These are phyloP conservation scores for Eupithecia exiguata DNA, from an alignment of 2,888 invertebrate species.

Conservation along the genomic window DNA sequence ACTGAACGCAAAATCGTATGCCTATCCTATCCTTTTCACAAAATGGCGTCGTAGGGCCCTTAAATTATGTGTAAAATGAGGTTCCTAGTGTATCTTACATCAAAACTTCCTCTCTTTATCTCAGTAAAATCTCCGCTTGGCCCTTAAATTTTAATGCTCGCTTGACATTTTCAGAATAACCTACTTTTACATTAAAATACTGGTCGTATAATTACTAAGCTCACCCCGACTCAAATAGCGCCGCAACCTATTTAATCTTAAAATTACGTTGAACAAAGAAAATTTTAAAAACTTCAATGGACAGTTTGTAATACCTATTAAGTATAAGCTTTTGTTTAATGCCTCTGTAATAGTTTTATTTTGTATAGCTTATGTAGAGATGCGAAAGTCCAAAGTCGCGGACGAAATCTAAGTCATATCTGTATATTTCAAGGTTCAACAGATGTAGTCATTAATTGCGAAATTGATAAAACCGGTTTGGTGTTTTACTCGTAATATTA, in stretches of 20 bases:
- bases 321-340: no score
- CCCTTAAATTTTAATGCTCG: background rate
- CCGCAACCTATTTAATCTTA: no score
- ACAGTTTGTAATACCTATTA: no score
- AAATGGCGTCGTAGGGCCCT: no score
- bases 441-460: slow-evolving; percentile 49
- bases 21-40: no score
- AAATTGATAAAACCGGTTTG: slow-evolving; percentile 48
- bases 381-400: background rate
- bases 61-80: background rate
- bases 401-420: background rate
- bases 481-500: slow-evolving; percentile 41
- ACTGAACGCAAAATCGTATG: no score
- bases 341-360: no score
- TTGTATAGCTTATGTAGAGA: no score
- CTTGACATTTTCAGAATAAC: background rate
- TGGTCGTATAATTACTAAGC: no score
- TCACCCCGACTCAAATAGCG: no score
- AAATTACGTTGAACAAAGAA: no score
- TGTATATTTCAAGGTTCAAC: background rate
- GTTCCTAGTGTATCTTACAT: background rate
- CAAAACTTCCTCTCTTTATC: background rate
- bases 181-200: background rate
- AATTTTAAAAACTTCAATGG: no score
- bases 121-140: background rate